Evolutionary conservation across 2,888 invertebrate species (phyloP).

Genomic region (Xylota segnis): DNA sequence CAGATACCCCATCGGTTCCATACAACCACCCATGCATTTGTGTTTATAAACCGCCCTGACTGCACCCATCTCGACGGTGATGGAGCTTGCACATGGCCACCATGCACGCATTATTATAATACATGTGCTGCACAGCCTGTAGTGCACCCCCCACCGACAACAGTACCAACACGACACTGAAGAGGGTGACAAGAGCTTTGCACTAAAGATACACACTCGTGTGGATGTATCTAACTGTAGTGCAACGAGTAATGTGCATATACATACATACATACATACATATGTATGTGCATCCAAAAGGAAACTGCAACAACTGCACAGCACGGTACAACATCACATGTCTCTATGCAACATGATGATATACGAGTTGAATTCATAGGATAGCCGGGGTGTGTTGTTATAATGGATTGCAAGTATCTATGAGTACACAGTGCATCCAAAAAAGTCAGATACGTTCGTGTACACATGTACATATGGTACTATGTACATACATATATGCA

Average conservation of each 20-base stretch:
- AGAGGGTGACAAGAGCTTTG: slow-evolving; percentile 36
- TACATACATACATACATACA: background rate
- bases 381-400: slow-evolving; percentile 27
- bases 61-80: slow-evolving; percentile 20
- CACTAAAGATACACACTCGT: slow-evolving; percentile 9
- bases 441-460: background rate
- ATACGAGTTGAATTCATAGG: slow-evolving; percentile 24
- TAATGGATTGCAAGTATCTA: slow-evolving; percentile 32
- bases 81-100: slow-evolving; percentile 36
- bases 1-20: background rate
- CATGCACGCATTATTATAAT: slow-evolving; percentile 37
- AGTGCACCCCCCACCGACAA: slow-evolving; percentile 12
- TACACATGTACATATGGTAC: background rate
- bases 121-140: slow-evolving; percentile 34
- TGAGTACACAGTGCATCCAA: slow-evolving; percentile 6
- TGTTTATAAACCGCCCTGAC: background rate
- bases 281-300: too few species aligned
- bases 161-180: slow-evolving; percentile 21
- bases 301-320: slow-evolving; percentile 23
- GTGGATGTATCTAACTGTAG: slow-evolving; percentile 27
- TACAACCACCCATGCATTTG: slow-evolving; percentile 33
- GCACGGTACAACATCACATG: slow-evolving; percentile 18
- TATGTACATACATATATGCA: background rate
- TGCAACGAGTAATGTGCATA: slow-evolving; percentile 14
- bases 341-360: slow-evolving; percentile 36